Percentiles rank a stretch among this genome's conserved stretches.
phyloP scores from a whole-genome alignment of 2,113 vertebrate genomes.

The Sorex fumeus region DNA sequence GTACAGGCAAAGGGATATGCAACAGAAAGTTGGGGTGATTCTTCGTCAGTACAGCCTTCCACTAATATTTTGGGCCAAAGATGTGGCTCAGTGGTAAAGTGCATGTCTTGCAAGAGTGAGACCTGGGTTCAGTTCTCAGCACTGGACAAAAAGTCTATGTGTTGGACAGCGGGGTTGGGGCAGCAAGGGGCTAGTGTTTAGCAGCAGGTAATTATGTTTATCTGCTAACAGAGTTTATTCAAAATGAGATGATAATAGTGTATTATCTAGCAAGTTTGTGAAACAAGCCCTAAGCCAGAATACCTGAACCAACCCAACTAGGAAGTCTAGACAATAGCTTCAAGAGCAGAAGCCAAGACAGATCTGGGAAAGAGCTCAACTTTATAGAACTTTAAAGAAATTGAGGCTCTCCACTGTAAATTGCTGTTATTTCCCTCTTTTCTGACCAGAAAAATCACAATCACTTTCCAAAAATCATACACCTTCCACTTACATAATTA shows the following conservation, averaged over 20 bases:
- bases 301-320: neutral
- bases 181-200: too few species aligned
- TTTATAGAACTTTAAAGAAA: constrained; percentile 34
- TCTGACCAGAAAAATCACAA: constrained; percentile 10
- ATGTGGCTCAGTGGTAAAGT: too few species aligned
- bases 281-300: neutral
- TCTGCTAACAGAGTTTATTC: constrained; percentile 5
- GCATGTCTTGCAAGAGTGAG: too few species aligned
- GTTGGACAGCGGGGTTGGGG: too few species aligned
- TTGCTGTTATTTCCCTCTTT: constrained; percentile 18
- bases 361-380: neutral
- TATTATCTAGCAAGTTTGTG: neutral
- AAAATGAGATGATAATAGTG: constrained; percentile 28
- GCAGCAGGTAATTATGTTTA: neutral
- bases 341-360: constrained; percentile 7
- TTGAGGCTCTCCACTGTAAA: constrained; percentile 27
- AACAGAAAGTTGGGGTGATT: neutral
- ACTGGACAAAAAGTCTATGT: too few species aligned
- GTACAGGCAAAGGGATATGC: neutral
- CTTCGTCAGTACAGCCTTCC: neutral
- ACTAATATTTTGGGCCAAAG: too few species aligned
- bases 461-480: constrained; percentile 22
- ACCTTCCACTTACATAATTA: constrained; percentile 3
- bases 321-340: neutral
- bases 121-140: too few species aligned